phyloP scores from a whole-genome alignment of 2,888 invertebrate genomes.

The Villa cingulata region DNA sequence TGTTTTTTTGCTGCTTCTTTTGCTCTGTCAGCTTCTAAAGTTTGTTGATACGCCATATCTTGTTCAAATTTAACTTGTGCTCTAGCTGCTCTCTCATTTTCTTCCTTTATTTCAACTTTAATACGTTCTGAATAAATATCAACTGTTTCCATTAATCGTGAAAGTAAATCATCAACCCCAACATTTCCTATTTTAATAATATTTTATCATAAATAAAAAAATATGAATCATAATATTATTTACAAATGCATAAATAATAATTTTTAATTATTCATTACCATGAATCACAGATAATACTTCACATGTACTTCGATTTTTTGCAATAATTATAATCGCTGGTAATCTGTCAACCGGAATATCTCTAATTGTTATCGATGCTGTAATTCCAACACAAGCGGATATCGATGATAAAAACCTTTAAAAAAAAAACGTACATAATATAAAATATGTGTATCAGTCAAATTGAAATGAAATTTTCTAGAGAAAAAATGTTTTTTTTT shows the following conservation, averaged over 20 bases:
- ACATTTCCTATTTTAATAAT: constrained; percentile 46
- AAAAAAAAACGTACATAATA: no score
- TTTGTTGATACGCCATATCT: constrained; percentile 84
- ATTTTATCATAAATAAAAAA: constrained; percentile 9
- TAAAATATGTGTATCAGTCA: no score
- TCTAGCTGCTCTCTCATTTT: constrained; percentile 76
- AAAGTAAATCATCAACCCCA: constrained; percentile 76
- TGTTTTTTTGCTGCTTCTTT: constrained; percentile 75
- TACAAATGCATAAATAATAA: background rate
- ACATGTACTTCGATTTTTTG: constrained; percentile 73
- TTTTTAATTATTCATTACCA: constrained; percentile 46
- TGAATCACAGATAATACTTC: constrained; percentile 84
- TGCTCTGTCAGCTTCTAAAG: constrained; percentile 61
- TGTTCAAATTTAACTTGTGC: constrained; percentile 86
- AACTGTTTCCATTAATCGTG: constrained; percentile 72
- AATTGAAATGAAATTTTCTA: no score
- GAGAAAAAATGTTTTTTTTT: background rate
- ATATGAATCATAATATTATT: background rate
- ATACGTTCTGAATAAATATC: constrained; percentile 72
- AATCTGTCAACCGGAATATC: constrained; percentile 75
- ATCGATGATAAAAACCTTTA: constrained; percentile 61
- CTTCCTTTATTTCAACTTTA: constrained; percentile 63
- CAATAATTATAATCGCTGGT: constrained; percentile 80
- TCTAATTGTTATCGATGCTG: constrained; percentile 71
- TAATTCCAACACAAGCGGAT: constrained; percentile 61